Base-by-base conservation (phyloP, 2,797 vertebrate genomes). In the Arnoldichthys spilopterus region DNA sequence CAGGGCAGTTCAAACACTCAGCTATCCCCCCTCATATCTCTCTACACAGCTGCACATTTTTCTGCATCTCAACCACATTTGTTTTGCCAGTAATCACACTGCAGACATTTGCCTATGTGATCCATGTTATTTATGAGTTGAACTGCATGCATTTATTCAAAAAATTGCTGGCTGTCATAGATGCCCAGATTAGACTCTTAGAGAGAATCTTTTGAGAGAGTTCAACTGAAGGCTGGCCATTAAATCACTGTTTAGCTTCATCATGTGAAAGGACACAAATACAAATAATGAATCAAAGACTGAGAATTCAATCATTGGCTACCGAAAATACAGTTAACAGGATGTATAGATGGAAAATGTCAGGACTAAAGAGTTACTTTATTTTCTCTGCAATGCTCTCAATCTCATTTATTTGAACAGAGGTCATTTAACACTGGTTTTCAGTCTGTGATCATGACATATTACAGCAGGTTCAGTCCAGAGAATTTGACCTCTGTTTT, bases 161-260 rank as follows among this genome's bases (percentile, higher is more conserved):
- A 49, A 71, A 75, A 78, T 61, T 68, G 12, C 8, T 24, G 11
- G 4, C 56, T 45, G 22, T 69, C 30, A 45, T 18, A 30, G 58
- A 49, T 32, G 20, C 24, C 28, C 37, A 8, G 54, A 61, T 61
- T 68, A 53, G 40, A 45, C 51, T 64, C 20, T 56, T 47, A 53
- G 34, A 64, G 53, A 32, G 40, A 26, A 56, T 64, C 47, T 28
- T 64, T 26, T 11, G 4, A 24, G 49, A 43, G 16, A 26, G 8
- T 78, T 76, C 59, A 63, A 43, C 32, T 43, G 40, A 77, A 63
- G 22, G 49, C 49, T 68, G 28, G 72, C 5, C 51, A 18, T 45
- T 67, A 76, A 56, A 76, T 79, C 61, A 64, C 18, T 56, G 43
- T 71, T 12, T 32, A 24, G 13, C 56, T 34, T 47, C 30, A 53